A percentile compares a stretch with the other conserved stretches of the same genome.
These are phyloP conservation scores for Nothoprocta perdicaria DNA, from an alignment of 2,113 vertebrate species.

Conservation along the genomic window DNA sequence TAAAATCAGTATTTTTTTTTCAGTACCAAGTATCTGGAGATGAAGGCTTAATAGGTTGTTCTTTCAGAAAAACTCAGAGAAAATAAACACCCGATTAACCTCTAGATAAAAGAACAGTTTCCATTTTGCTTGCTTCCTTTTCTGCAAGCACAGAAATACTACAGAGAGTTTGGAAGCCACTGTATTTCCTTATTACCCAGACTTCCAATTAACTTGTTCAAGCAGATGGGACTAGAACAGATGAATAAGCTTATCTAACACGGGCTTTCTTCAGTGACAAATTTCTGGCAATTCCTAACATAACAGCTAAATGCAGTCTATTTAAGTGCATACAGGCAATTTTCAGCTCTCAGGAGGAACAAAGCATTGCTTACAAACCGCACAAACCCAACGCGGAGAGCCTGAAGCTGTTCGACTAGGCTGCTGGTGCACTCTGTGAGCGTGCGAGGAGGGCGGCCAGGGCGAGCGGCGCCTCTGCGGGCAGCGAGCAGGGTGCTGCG, in stretches of 20 bases:
- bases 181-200: not conserved
- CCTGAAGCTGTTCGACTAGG: not conserved
- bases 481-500: not conserved
- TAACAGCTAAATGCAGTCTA: not conserved
- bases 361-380: not conserved
- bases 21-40: not conserved
- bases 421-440: not conserved
- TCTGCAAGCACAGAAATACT: not conserved
- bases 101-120: constrained; percentile 1
- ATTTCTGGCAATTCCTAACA: not conserved
- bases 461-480: not conserved
- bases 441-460: not conserved
- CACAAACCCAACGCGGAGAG: not conserved
- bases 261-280: not conserved
- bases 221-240: not conserved
- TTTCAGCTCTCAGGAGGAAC: not conserved
- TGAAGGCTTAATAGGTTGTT: constrained; percentile 6
- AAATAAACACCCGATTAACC: constrained; percentile 21
- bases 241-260: not conserved
- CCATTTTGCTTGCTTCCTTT: not conserved
- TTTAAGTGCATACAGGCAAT: not conserved
- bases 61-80: constrained; percentile 31
- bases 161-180: not conserved
- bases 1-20: constrained; percentile 22
- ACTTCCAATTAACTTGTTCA: not conserved